These are phyloP conservation scores for Himalopsyche phryganea DNA, from an alignment of 1,140 invertebrate genomes.

Conservation along the genomic window DNA sequence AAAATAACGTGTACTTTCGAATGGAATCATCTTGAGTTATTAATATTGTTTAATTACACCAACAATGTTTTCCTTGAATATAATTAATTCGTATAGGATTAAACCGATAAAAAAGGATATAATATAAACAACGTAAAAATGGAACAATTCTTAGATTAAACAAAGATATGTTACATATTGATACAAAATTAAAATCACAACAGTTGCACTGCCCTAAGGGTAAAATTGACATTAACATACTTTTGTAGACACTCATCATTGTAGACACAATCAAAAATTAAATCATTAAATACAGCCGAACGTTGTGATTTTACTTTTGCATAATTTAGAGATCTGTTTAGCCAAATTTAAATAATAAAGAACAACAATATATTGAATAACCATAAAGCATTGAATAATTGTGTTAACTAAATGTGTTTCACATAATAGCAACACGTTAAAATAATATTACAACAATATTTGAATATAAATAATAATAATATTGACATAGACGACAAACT, in stretches of 20 bases:
- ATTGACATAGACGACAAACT: conserved; percentile 8
- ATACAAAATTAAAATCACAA: conserved; percentile 30
- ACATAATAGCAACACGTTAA: conserved; percentile 29
- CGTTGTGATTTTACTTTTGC: conserved; percentile 28
- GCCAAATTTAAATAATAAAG: conserved; percentile 24
- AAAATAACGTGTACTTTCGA: conserved; percentile 16
- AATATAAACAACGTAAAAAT: conserved; percentile 34
- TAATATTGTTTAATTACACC: conserved; percentile 35
- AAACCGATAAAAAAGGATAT: conserved; percentile 29
- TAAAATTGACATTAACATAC: conserved; percentile 22
- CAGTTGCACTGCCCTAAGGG: conserved; percentile 7
- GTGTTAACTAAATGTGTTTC: conserved; percentile 30
- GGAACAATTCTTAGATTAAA: conserved; percentile 30
- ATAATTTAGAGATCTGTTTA: conserved; percentile 23
- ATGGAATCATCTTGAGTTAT: conserved; percentile 35
- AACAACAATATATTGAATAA: conserved; percentile 34
- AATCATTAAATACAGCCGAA: conserved; percentile 12
- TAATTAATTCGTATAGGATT: conserved; percentile 31
- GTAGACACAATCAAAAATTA: conserved; percentile 17
- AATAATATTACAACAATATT: conserved; percentile 24
- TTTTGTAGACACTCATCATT: conserved; percentile 8
- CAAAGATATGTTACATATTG: conserved; percentile 22
- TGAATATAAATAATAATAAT: conserved; percentile 25
- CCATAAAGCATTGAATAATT: conserved; percentile 29
- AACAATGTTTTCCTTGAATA: conserved; percentile 32